Conservation (phyloP, 2,113 vertebrate genomes). For the Alectura lathami region DNA sequence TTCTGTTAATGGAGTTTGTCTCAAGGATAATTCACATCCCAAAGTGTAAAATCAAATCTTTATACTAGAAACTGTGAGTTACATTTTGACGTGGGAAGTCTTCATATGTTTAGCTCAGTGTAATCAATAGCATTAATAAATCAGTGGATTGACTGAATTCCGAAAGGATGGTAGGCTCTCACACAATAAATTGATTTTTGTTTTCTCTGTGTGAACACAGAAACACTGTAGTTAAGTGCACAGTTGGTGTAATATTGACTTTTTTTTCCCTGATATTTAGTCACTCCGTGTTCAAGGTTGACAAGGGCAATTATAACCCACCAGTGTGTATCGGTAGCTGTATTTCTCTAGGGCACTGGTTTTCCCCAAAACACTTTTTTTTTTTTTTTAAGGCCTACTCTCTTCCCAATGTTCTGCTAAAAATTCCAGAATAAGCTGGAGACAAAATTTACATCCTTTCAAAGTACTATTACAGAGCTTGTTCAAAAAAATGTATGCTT, state of each 20-base stretch:
- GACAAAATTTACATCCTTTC: background rate
- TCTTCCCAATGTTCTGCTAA: background rate
- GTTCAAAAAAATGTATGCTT: background rate
- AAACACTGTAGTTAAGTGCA: slow-evolving; percentile 47
- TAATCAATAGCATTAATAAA: slow-evolving; percentile 69
- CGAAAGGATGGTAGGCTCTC: slow-evolving; percentile 46
- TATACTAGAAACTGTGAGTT: background rate
- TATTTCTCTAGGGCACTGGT: background rate
- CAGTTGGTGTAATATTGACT: slow-evolving; percentile 64
- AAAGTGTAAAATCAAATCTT: slow-evolving; percentile 28
- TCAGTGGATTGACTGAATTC: slow-evolving; percentile 51
- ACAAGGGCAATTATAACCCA: slow-evolving; percentile 57
- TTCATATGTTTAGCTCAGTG: slow-evolving; percentile 11
- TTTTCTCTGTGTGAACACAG: slow-evolving; percentile 37
- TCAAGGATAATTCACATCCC: background rate
- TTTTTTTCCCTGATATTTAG: slow-evolving; percentile 65
- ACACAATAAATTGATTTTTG: slow-evolving; percentile 57
- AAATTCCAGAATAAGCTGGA: slow-evolving; percentile 20
- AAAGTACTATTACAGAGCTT: background rate
- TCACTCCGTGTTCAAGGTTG: slow-evolving; percentile 64
- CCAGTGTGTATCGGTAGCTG: slow-evolving; percentile 14
- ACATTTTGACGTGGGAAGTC: background rate
- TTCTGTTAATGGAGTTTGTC: background rate
- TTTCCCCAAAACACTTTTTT: background rate
- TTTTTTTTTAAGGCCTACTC: background rate